Conservation (phyloP, 2,888 invertebrate species). For the Lithophane semibrunnea region DNA sequence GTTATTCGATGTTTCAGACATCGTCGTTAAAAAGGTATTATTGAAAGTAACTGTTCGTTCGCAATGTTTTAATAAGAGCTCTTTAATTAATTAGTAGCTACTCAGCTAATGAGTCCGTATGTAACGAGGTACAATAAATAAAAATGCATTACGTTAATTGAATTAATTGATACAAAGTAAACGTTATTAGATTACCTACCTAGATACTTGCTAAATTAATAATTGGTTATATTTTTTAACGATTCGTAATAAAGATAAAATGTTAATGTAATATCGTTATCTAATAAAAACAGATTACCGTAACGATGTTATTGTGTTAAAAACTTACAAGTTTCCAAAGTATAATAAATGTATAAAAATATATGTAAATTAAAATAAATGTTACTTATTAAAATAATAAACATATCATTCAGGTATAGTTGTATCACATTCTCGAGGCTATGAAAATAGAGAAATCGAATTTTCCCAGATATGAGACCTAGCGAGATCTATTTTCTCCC, state of each 20-base stretch:
- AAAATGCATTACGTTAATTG: slow-evolving; percentile 8
- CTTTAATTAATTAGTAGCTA: slow-evolving; percentile 22
- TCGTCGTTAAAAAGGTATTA: not conserved
- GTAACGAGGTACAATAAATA: slow-evolving; percentile 7
- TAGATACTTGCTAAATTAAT: not conserved
- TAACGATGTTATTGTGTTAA: slow-evolving; percentile 1
- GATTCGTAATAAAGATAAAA: not conserved
- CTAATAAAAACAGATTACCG: slow-evolving; percentile 7
- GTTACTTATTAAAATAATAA: not conserved
- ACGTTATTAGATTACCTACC: not conserved
- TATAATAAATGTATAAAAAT: too few species aligned
- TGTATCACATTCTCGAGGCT: too few species aligned
- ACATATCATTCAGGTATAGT: too few species aligned
- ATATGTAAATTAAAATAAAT: not conserved
- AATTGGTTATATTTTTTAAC: slow-evolving; percentile 22
- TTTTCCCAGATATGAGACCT: too few species aligned
- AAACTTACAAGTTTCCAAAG: not conserved
- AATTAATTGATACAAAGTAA: slow-evolving; percentile 19
- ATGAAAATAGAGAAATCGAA: too few species aligned
- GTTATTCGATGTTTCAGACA: not conserved
- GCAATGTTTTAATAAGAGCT: not conserved
- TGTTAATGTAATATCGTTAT: not conserved
- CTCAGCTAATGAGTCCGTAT: slow-evolving; percentile 17
- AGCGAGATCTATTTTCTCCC: too few species aligned
- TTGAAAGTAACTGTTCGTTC: not conserved